Evolutionary conservation across 2,797 vertebrate species (phyloP), one percentile per base, ranked within the genome.

Genomic region (Scomberomorus guttatus): DNA sequence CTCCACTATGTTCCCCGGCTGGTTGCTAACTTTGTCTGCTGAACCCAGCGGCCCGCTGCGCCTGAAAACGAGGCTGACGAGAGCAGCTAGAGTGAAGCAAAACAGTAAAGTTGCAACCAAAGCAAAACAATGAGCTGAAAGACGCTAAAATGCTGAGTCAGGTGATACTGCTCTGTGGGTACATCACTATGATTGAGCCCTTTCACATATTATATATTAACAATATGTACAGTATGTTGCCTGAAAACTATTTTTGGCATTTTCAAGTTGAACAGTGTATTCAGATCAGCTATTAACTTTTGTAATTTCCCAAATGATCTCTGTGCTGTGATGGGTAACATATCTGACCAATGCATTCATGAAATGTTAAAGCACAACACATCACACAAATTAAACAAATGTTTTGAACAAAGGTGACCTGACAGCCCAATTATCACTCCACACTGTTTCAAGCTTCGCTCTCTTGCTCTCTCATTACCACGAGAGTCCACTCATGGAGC

Each of bases 401-500:
- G 82, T 59, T 80, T 55, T 56, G 57, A 63, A 72, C 64, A 74
- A 75, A 86, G 72, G 79, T 83, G 82, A 89, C 83, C 84, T 14
- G 70, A 70, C 76, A 62, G 71, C 59, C 48, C 70, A 71, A 80
- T 90, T 78, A 80, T 63, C 69, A 64, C 63, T 58, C 46, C 14
- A 6, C 59, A 42, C 27, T 14, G 51, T 80, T 85, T 79, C 10
- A 32, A 63, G 81, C 87, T 37, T 42, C 71, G 1, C 65, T 81
- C 48, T 54, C 66, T 62, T 3, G 22, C 39, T 29, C 25, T 66
- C 51, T 72, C 69, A 77, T 82, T 77, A 82, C 73, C 81, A 85
- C 76, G 75, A 71, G 75, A 72, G 83, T 85, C 83, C 84, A 82
- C 84, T 90, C 75, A 14, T 66, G 56, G 42, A 63, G 84, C 29